phyloP scores from a whole-genome alignment of 2,888 invertebrate species.

The Rhaphigaster nebulosa region DNA sequence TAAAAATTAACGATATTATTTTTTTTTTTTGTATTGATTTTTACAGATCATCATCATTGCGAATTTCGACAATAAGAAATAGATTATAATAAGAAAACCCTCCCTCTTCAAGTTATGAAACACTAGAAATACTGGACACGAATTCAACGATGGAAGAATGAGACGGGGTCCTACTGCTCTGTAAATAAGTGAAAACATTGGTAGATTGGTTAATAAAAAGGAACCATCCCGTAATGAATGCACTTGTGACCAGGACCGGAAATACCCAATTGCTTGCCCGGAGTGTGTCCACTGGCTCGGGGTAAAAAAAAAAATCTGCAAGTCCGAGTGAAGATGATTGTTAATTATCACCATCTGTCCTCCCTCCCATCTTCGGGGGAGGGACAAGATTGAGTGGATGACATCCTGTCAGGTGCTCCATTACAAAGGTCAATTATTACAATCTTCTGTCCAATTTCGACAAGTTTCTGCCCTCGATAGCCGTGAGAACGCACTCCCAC shows the following conservation, averaged over 20 bases:
- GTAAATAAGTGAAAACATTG: constrained; percentile 23
- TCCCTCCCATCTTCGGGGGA: not conserved
- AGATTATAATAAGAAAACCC: no score
- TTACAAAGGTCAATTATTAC: not conserved
- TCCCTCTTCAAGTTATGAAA: not conserved
- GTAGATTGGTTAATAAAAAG: constrained; percentile 32
- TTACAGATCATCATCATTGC: no score
- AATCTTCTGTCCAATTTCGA: not conserved
- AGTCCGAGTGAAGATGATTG: not conserved
- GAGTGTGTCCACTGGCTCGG: not conserved
- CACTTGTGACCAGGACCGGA: constrained; percentile 24
- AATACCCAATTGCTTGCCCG: not conserved
- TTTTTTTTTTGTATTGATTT: no score
- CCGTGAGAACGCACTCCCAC: not conserved
- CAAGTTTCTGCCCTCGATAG: constrained; percentile 12
- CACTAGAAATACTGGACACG: not conserved
- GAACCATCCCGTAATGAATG: constrained; percentile 19
- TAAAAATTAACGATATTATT: no score
- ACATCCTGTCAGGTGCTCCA: constrained; percentile 7
- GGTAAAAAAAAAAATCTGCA: constrained; percentile 12
- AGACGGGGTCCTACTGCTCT: not conserved
- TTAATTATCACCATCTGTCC: not conserved
- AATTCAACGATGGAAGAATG: not conserved
- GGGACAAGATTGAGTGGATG: not conserved
- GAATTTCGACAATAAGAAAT: no score